Conservation (phyloP, 2,113 vertebrate species). For the Colinus virginianus region DNA sequence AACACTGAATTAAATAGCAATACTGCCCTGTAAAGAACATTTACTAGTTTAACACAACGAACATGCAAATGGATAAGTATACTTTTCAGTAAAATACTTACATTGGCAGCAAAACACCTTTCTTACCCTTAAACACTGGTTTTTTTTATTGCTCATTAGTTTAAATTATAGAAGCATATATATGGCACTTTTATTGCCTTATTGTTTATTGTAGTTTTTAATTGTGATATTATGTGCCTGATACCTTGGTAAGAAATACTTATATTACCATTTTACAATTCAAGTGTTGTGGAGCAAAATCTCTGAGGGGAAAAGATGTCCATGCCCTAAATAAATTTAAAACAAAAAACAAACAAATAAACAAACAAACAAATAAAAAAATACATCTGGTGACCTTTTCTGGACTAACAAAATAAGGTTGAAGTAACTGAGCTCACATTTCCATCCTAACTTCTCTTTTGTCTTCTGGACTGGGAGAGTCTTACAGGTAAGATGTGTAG, state of each 20-base stretch:
- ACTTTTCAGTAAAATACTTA: constrained; percentile 44
- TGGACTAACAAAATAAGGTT: not conserved
- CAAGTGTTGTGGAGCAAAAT: not conserved
- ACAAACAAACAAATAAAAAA: not conserved
- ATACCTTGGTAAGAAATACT: constrained; percentile 7
- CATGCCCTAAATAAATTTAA: not conserved
- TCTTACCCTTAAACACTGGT: constrained; percentile 44
- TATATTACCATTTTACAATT: not conserved
- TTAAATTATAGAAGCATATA: constrained; percentile 57
- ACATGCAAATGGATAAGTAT: constrained; percentile 11
- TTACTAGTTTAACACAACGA: constrained; percentile 2
- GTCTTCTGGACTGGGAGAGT: not conserved
- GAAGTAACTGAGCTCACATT: not conserved
- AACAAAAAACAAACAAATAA: not conserved
- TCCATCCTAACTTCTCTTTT: not conserved
- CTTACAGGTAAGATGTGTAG: not conserved
- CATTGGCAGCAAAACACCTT: not conserved
- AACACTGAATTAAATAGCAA: not conserved
- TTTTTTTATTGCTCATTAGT: constrained; percentile 64
- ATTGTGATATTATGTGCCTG: constrained; percentile 58
- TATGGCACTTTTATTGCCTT: constrained; percentile 44
- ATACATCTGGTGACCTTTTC: not conserved
- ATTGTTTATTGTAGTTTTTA: constrained; percentile 43
- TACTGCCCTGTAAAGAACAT: constrained; percentile 34
- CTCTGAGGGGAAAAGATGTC: not conserved